Percentiles rank a stretch among this genome's conserved stretches.
phyloP scores from a whole-genome alignment of 2,888 invertebrate species.

The Hydrotaea cyrtoneurina region DNA sequence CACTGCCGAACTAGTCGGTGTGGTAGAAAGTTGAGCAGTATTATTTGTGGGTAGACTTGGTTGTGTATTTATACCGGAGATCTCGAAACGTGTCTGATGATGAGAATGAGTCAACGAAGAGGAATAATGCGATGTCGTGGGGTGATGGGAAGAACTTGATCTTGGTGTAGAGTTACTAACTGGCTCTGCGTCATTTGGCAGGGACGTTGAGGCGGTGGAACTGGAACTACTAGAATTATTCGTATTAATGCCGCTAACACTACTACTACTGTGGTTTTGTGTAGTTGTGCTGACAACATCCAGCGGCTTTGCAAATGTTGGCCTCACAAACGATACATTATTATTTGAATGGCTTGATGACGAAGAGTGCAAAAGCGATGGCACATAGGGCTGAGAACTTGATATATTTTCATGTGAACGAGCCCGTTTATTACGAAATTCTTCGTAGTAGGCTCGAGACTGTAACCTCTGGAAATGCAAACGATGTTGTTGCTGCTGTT shows the following conservation, averaged over 20 bases:
- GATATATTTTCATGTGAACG: conserved; percentile 72
- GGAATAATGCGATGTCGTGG: conserved; percentile 45
- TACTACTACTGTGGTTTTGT: conserved; percentile 59
- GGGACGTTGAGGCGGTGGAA: conserved; percentile 27
- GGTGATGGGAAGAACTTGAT: conserved; percentile 55
- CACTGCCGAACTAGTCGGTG: conserved; percentile 5
- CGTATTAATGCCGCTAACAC: background rate
- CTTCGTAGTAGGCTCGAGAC: conserved; percentile 73
- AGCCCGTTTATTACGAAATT: conserved; percentile 71
- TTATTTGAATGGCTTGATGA: conserved; percentile 69
- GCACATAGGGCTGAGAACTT: conserved; percentile 65
- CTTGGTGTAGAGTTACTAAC: conserved; percentile 55
- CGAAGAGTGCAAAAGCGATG: conserved; percentile 63
- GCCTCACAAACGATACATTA: conserved; percentile 77
- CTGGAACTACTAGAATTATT: conserved; percentile 53
- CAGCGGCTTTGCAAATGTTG: conserved; percentile 75
- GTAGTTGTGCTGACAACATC: conserved; percentile 76
- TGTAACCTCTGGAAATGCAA: conserved; percentile 73
- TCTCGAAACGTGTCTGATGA: conserved; percentile 62
- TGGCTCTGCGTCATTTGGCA: conserved; percentile 44
- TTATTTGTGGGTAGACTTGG: conserved; percentile 16
- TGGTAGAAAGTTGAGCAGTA: conserved; percentile 25
- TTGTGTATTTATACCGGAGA: conserved; percentile 49
- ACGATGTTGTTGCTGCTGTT: conserved; percentile 68
- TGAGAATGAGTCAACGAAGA: conserved; percentile 53